Percentiles rank a stretch among this genome's conserved stretches.
Evolutionary conservation across 1,140 invertebrate species (phyloP).

Genomic region (Adoxophyes honmai): DNA sequence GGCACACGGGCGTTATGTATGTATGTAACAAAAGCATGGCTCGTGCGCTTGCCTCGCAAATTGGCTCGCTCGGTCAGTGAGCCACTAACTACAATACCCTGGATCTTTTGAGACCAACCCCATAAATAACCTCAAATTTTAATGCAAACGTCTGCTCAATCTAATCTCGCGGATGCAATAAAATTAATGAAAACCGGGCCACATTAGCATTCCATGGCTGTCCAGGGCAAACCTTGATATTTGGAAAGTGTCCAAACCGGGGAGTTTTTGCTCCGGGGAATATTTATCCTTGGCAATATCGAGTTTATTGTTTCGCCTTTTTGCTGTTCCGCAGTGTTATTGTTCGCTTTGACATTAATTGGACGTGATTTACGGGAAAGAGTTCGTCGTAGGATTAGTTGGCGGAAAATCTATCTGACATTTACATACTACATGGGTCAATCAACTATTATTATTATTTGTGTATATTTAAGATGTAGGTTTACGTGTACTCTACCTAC

Average conservation of each 20-base stretch:
- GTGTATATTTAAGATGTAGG: too few relatives aligned
- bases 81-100: too few relatives aligned
- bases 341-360: not conserved
- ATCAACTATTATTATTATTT: too few relatives aligned
- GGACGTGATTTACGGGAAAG: not conserved
- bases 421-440: too few relatives aligned
- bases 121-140: constrained; percentile 13
- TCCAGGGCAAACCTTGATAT: not conserved
- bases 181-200: constrained; percentile 13
- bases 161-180: constrained; percentile 9
- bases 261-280: not conserved
- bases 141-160: constrained; percentile 3
- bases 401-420: too few relatives aligned
- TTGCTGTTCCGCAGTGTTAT: not conserved
- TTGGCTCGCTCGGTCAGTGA: too few relatives aligned
- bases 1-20: too few relatives aligned
- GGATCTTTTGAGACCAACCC: not conserved
- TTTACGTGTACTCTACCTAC: too few relatives aligned
- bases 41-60: too few relatives aligned
- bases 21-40: too few relatives aligned
- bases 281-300: constrained; percentile 4
- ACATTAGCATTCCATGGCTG: not conserved
- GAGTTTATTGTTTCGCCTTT: constrained; percentile 5
- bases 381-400: not conserved
- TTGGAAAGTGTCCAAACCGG: constrained; percentile 13